Evolutionary conservation across 2,797 vertebrate genomes (phyloP), one percentile per base, ranked within the genome.

Genomic region (Xerus rutilus): DNA sequence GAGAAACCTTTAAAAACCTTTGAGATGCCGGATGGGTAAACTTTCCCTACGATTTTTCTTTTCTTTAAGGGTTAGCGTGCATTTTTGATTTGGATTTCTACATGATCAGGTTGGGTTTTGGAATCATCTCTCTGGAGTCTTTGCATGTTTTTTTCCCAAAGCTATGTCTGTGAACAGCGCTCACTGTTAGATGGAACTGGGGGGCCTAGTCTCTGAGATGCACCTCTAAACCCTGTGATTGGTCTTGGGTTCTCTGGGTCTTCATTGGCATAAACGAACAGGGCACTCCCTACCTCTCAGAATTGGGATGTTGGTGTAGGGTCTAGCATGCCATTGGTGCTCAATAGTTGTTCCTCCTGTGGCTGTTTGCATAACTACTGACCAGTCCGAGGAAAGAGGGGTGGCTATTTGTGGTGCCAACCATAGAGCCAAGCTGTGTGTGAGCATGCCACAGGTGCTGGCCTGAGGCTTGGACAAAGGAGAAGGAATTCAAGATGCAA

Each of bases 391-490:
- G 74, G 15, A n/a, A 47, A 62, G 67, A 65, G 64, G 72, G 59
- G 43, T 35, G 73, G 94, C 70, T 78, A 30, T 85, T 90, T 67
- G 91, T 43, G 76, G 62, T 88, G 88, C 86, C 78, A 62, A 78
- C 69, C n/a, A 0, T 81, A 2, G 43, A 25, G 39, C 47, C 2
- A 9, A 54, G 45, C 30, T 1, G 7, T 17, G 86, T 72, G 11
- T 0, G 3, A 35, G 21, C 70, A 25, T 86, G 92, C 93, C 52
- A 87, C 94, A 95, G 92, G 92, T 96, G 88, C 86, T 76, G 82
- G 69, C 39, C 81, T 14, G 4, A 70, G 88, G 93, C 54, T 25
- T 15, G 35, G 32, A 11, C 32, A 1, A 21, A 77, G 43, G 62
- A 54, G 69, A 35, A 72, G 62, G 59, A 21, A 18, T 32, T 39